Evolutionary conservation across 2,113 vertebrate species (phyloP).

Genomic region (Carollia perspicillata): DNA sequence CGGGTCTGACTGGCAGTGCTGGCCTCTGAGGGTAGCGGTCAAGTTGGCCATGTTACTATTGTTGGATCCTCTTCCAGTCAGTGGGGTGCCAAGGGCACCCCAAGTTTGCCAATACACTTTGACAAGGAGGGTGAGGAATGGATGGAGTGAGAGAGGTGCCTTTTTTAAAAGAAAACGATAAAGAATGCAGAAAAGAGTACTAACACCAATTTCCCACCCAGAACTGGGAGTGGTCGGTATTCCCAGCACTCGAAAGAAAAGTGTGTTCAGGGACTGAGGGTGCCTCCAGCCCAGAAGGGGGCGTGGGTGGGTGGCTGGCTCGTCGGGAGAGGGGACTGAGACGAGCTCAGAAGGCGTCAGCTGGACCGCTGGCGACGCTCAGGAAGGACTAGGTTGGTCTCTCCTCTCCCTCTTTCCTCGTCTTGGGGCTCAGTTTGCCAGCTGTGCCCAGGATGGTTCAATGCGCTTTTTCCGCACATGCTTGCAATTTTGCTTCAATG

Average conservation of each 20-base stretch:
- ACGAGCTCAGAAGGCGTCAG: too few relatives aligned
- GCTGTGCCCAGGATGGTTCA: too few relatives aligned
- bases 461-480: too few relatives aligned
- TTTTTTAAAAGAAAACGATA: background rate
- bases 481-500: too few relatives aligned
- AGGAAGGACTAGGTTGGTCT: too few relatives aligned
- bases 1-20: accelerated
- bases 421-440: too few relatives aligned
- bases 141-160: background rate
- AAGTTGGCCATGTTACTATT: background rate
- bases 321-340: too few relatives aligned
- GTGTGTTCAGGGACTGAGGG: too few relatives aligned
- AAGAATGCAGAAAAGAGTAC: background rate
- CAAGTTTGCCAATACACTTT: background rate
- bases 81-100: background rate
- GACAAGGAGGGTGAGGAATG: background rate
- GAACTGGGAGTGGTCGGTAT: background rate
- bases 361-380: too few relatives aligned
- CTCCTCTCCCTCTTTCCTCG: too few relatives aligned
- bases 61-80: background rate
- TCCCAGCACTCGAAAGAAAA: background rate
- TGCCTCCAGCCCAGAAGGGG: too few relatives aligned
- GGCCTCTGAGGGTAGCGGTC: background rate
- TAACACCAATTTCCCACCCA: background rate
- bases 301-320: too few relatives aligned